Evolutionary conservation across 2,113 vertebrate genomes (phyloP).

Genomic region (Vidua macroura): DNA sequence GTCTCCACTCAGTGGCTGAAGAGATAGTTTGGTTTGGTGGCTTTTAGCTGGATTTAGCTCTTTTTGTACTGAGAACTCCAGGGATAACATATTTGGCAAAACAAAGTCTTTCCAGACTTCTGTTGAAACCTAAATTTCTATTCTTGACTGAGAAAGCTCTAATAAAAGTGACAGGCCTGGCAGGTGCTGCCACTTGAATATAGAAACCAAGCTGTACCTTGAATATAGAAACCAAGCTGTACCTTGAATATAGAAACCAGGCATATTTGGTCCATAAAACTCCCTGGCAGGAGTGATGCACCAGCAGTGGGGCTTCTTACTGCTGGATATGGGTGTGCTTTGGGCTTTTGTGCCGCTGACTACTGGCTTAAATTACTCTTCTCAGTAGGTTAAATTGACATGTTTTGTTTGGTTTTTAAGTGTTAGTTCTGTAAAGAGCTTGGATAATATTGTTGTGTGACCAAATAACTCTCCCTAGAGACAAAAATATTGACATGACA

Average conservation of each 20-base stretch:
- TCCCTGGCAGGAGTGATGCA: background rate
- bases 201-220: background rate
- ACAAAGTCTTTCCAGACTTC: background rate
- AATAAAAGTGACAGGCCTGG: background rate
- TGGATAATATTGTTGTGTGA: slow-evolving; percentile 18
- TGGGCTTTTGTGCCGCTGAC: background rate
- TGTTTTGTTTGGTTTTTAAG: background rate
- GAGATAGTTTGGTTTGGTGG: background rate
- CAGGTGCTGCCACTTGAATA: background rate
- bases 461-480: slow-evolving; percentile 22
- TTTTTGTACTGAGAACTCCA: background rate
- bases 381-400: slow-evolving; percentile 11
- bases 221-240: background rate
- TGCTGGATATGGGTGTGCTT: background rate
- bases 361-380: background rate
- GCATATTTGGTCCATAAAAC: fast-evolving
- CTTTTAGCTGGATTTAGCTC: background rate
- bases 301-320: background rate
- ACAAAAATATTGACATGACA: slow-evolving; percentile 24
- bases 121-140: background rate
- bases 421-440: slow-evolving; percentile 11
- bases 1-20: background rate
- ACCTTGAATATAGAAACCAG: background rate
- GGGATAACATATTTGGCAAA: background rate
- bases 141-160: background rate